Conservation (phyloP, 2,797 vertebrate genomes). For the Anniella stebbinsi region DNA sequence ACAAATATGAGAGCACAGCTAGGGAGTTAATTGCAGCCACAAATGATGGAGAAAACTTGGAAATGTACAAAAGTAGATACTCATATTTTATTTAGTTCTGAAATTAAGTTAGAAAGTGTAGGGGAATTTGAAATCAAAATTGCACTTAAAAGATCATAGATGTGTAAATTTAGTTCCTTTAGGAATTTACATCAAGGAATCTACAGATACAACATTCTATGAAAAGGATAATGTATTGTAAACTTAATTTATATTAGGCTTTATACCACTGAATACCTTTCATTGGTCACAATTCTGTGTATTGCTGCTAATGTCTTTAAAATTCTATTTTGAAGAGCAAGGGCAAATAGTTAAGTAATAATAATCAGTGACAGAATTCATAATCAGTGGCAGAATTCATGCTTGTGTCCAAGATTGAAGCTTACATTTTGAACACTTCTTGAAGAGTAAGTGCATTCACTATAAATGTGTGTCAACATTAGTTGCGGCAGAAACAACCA, state of each 20-base stretch:
- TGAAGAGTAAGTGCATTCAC: background rate
- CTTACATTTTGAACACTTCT: background rate
- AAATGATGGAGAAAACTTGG: background rate
- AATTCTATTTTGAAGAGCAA: background rate
- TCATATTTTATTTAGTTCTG: constrained; percentile 21
- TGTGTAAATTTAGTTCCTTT: background rate
- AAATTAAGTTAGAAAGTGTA: background rate
- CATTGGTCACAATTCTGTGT: background rate
- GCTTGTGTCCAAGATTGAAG: background rate
- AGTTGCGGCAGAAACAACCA: background rate
- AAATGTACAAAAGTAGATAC: constrained; percentile 25
- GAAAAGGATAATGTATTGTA: background rate
- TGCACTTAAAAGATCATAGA: background rate
- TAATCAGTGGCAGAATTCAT: background rate
- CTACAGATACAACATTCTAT: background rate
- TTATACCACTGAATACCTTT: background rate
- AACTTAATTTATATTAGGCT: background rate
- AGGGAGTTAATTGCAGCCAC: background rate
- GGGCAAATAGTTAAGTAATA: background rate
- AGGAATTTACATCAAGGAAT: background rate
- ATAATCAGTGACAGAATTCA: background rate
- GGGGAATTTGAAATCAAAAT: background rate
- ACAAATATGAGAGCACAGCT: background rate
- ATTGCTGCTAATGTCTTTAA: background rate
- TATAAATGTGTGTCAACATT: background rate